Evolutionary conservation across 2,888 invertebrate species (phyloP).

Genomic region (Trilocha varians): DNA sequence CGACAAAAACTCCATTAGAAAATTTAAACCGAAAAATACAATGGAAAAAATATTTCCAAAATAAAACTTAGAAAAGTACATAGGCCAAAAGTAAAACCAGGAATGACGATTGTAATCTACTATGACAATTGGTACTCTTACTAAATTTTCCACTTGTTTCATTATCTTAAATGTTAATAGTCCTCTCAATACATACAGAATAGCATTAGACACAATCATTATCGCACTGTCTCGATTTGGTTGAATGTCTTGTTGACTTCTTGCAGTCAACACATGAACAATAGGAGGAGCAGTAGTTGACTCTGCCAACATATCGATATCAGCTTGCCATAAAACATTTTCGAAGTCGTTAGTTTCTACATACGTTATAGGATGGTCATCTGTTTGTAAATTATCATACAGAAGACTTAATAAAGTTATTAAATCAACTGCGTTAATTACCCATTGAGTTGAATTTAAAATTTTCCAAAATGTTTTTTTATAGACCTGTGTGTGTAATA

Average conservation of each 20-base stretch:
- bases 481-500: constrained; percentile 14
- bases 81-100: constrained; percentile 33
- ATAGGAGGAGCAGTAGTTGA: constrained; percentile 18
- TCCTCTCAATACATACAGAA: constrained; percentile 30
- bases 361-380: background rate
- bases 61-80: constrained; percentile 31
- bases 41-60: constrained; percentile 30
- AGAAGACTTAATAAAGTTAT: background rate
- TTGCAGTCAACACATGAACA: constrained; percentile 18
- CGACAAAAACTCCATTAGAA: constrained; percentile 23
- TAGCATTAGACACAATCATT: constrained; percentile 31
- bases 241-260: constrained; percentile 21
- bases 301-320: constrained; percentile 17
- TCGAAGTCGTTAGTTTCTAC: background rate
- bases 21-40: constrained; percentile 21
- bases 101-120: constrained; percentile 17
- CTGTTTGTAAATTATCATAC: too few relatives aligned
- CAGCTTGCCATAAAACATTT: constrained; percentile 11
- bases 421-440: constrained; percentile 4
- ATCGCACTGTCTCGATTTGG: constrained; percentile 24
- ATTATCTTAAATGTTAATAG: constrained; percentile 22
- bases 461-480: constrained; percentile 17
- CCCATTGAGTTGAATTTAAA: constrained; percentile 8
- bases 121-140: constrained; percentile 21
- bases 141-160: constrained; percentile 24